phyloP scores from a whole-genome alignment of 1,140 invertebrate species.

The Drosophila sucinea region DNA sequence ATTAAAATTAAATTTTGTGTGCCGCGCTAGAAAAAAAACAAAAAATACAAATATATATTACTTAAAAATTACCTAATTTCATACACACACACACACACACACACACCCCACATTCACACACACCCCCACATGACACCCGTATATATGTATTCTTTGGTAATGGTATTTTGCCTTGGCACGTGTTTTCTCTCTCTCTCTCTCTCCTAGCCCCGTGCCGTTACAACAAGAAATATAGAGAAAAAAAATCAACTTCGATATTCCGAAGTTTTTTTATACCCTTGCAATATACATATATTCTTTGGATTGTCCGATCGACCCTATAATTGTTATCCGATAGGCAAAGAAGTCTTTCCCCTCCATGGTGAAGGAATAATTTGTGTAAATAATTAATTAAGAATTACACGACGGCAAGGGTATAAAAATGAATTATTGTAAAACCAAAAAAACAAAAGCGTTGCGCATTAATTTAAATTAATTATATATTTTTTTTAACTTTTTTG shows the following conservation, averaged over 20 bases:
- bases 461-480: constrained; percentile 55
- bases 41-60: constrained; percentile 45
- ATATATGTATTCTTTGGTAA: constrained; percentile 62
- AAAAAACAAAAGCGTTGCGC: constrained; percentile 60
- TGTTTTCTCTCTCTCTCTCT: constrained; percentile 58
- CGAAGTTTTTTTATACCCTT: constrained; percentile 9
- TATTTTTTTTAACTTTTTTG: constrained; percentile 36
- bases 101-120: constrained; percentile 24
- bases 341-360: too few species aligned
- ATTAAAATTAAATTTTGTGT: constrained; percentile 1
- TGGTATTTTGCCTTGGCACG: constrained; percentile 76
- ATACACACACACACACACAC: constrained; percentile 55
- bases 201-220: constrained; percentile 55
- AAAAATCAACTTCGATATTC: background rate
- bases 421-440: constrained; percentile 22
- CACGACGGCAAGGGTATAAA: constrained; percentile 14
- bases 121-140: constrained; percentile 30
- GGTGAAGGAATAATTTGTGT: background rate
- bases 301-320: too few species aligned
- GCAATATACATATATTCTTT: background rate
- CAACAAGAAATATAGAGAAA: background rate
- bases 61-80: constrained; percentile 19
- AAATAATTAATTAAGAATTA: constrained; percentile 19
- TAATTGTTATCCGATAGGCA: too few species aligned
- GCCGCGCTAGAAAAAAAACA: constrained; percentile 37